Evolutionary conservation across 2,888 invertebrate genomes (phyloP), one percentile per base, ranked within the genome.

Genomic region (Coecobrya sp.): DNA sequence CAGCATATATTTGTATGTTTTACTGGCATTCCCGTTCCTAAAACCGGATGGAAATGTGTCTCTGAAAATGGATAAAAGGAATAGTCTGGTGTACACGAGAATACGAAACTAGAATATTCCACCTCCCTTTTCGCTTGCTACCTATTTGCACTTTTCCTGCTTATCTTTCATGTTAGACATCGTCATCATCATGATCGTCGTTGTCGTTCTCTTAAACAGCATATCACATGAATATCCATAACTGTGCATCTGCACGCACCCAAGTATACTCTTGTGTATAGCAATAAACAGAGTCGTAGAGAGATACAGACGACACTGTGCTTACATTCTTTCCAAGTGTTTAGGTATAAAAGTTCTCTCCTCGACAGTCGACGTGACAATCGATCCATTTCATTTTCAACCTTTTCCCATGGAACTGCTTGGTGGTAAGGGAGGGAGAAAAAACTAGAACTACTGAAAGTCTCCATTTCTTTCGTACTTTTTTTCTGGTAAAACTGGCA

Each of bases 301-400:
- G 36, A 36, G 36, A 36, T 36, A 36, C 2, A 36, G 36, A 36
- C 2, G 36, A 36, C 36, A 36, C n/a, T 36, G 36, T 7, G n/a
- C 36, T 36, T 36, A 36, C 36, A 36, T 36, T 36, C 36, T 36
- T 36, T 36, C 36, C 7, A 36, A 36, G 36, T 36, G 36, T 36
- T 36, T 36, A 36, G 36, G 36, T 36, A 36, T 36, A n/a, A n/a
- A n/a, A 22, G 19, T 59, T 82, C 84, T 86, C 55, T 45, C 36
- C 36, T 76, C 76, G 79, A 88, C 89, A 65, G 89, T 89, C 82
- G 52, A 89, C 68, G 82, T 82, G 89, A 89, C 82, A 89, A 89
- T 89, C 89, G 89, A 89, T 89, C 82, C 89, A 82, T 82, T 89
- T 89, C 82, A 68, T 81, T 82, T 88, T 79, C 79, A 81, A 82